Percentiles rank a stretch among this genome's conserved stretches.
phyloP scores from a whole-genome alignment of 2,113 vertebrate species.

The Elephantulus edwardii region DNA sequence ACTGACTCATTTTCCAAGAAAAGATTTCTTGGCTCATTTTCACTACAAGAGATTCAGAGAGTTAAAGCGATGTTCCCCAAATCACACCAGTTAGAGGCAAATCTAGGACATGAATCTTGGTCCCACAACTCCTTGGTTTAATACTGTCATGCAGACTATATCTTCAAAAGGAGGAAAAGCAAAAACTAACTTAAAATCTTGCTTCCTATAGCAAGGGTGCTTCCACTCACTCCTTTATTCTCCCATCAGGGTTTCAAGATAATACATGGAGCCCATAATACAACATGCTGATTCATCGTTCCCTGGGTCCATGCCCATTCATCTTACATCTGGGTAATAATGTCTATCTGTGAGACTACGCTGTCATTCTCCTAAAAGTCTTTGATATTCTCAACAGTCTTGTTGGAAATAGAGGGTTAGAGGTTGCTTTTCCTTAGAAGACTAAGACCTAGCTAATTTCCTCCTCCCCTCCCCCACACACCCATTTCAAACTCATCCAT shows the following conservation, averaged over 20 bases:
- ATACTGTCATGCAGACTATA: background rate
- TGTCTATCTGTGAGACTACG: background rate
- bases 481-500: slow-evolving; percentile 76
- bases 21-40: background rate
- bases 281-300: background rate
- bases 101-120: background rate
- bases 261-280: background rate
- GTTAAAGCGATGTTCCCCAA: background rate
- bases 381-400: slow-evolving; percentile 18
- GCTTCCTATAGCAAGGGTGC: background rate
- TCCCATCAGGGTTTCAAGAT: background rate
- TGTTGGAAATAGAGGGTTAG: slow-evolving; percentile 35
- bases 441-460: slow-evolving; percentile 50
- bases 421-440: slow-evolving; percentile 41
- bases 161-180: background rate
- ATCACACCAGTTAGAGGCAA: background rate
- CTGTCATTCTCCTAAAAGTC: slow-evolving; percentile 29
- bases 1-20: background rate
- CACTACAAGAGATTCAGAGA: background rate
- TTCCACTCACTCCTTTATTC: background rate
- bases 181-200: background rate
- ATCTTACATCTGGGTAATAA: slow-evolving; percentile 38
- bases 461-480: slow-evolving; percentile 44
- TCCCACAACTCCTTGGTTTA: background rate
- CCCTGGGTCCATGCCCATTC: slow-evolving; percentile 14